Base-by-base conservation (phyloP, 2,888 invertebrate genomes). In the Rapana venosa region DNA sequence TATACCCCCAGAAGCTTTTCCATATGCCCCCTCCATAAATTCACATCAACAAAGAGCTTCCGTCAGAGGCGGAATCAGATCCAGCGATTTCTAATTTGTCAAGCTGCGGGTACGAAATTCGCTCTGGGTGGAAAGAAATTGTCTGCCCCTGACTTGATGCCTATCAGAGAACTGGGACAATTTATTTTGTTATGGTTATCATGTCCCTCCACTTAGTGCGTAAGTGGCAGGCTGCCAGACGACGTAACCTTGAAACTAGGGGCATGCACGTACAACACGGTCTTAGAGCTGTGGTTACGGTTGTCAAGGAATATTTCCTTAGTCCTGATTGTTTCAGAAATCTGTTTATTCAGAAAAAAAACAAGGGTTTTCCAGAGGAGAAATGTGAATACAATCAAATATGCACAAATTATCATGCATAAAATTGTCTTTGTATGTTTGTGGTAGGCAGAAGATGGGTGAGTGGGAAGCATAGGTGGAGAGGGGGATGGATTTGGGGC, bases 161-260 rank as follows among this genome's bases (percentile, higher is more conserved):
- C 84, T 84, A 84, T 84, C 84, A 6, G 58, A 4, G 84, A 30
- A 56, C 5, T 58, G 58, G 58, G 84, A 84, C 84, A 84, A 56
- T 84, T 84, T 84, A 84, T 84, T 84, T 56, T 84, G 84, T 58
- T 84, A 26, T 84, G 84, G 58, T 84, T 84, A 84, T 84, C 84
- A 58, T 84, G 84, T n/a, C 26, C 47, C 17, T n/a, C 84, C 83
- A 58, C 84, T 58, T 84, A 47, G 47, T 11, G 58, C 84, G 17
- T n/a, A 30, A 84, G 58, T 58, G 84, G 58, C 84, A 83, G 47
- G 36, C 36, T 47, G 83, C 83, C 83, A 83, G 36, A 47, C 79
- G 1, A 0, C 6, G 22, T 26, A 20, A 26, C 13, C 79, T 26
- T 79, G 13, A 26, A 79, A 35, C 15, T 17, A 22, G 79, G 32